Percentiles rank a stretch among this genome's conserved stretches.
Conservation (phyloP, 2,888 invertebrate genomes). For the Trypoxylon attenuatum region DNA sequence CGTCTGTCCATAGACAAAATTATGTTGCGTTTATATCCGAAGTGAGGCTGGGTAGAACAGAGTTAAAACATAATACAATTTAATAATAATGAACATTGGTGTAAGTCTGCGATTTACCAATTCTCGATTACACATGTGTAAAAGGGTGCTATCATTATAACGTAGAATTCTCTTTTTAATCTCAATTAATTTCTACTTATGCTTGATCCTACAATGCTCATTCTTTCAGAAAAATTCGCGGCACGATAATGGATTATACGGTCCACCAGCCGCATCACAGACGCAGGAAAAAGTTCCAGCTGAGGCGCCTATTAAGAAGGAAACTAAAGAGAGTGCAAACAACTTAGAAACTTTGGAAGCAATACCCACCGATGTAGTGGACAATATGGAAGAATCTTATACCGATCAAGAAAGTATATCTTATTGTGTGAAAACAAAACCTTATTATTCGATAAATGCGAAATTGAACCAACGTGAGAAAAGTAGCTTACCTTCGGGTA, state of each 20-base stretch:
- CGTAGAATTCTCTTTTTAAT: too few species aligned
- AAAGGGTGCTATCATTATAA: too few species aligned
- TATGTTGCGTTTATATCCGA: too few species aligned
- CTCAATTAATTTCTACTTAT: neutral
- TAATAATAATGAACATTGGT: too few species aligned
- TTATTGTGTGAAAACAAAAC: conserved; percentile 72
- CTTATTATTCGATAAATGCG: conserved; percentile 72
- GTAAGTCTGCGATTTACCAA: too few species aligned
- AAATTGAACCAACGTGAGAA: conserved; percentile 70
- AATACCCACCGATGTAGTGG: conserved; percentile 36
- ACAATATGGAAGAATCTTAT: conserved; percentile 62
- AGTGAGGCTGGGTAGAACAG: conserved; percentile 49
- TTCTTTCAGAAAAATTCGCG: conserved; percentile 66
- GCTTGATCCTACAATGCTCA: too few species aligned
- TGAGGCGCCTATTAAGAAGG: conserved; percentile 55
- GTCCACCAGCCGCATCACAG: conserved; percentile 45
- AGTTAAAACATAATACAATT: conserved; percentile 5
- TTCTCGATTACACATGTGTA: too few species aligned
- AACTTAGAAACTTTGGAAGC: conserved; percentile 48
- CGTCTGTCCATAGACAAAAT: too few species aligned
- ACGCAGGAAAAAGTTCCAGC: conserved; percentile 49
- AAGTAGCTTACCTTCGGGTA: conserved; percentile 47
- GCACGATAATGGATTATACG: conserved; percentile 64
- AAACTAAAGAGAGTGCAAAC: conserved; percentile 50
- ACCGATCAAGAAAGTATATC: conserved; percentile 65